phyloP scores from a whole-genome alignment of 2,113 vertebrate genomes.

The Ivindomyrus marchei region DNA sequence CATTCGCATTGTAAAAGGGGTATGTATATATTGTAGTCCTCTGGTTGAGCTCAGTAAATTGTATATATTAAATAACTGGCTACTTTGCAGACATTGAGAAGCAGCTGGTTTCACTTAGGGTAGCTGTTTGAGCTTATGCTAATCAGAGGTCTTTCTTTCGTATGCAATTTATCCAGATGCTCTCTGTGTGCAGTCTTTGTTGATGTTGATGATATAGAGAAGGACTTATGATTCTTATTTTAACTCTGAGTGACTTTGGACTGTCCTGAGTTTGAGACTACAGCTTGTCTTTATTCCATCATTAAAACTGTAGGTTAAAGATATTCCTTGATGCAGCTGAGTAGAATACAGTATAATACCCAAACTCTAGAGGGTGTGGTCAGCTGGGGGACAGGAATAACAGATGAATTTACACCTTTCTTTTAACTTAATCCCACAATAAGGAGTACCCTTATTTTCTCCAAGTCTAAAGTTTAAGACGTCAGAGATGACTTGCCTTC shows the following conservation, averaged over 20 bases:
- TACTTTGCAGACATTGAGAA: background rate
- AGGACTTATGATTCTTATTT: background rate
- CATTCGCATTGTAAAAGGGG: background rate
- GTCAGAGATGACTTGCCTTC: background rate
- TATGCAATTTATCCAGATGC: background rate
- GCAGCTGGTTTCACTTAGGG: slow-evolving; percentile 1
- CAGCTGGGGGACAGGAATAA: background rate
- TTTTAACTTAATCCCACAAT: background rate
- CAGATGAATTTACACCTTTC: background rate
- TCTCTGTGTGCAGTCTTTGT: background rate
- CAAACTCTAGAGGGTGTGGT: background rate
- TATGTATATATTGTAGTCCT: background rate
- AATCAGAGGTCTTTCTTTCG: background rate
- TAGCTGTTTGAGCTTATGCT: background rate
- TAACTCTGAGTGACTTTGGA: background rate
- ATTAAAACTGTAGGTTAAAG: background rate
- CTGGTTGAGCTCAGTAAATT: background rate
- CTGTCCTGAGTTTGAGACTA: background rate
- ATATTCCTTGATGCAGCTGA: background rate
- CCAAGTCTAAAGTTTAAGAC: background rate
- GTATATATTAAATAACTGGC: background rate
- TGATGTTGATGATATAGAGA: background rate
- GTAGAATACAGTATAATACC: background rate
- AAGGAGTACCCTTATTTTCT: background rate
- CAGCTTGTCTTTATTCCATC: background rate